These are phyloP conservation scores for Pachyuromys duprasi DNA, from an alignment of 2,797 vertebrate species.

Conservation along the genomic window DNA sequence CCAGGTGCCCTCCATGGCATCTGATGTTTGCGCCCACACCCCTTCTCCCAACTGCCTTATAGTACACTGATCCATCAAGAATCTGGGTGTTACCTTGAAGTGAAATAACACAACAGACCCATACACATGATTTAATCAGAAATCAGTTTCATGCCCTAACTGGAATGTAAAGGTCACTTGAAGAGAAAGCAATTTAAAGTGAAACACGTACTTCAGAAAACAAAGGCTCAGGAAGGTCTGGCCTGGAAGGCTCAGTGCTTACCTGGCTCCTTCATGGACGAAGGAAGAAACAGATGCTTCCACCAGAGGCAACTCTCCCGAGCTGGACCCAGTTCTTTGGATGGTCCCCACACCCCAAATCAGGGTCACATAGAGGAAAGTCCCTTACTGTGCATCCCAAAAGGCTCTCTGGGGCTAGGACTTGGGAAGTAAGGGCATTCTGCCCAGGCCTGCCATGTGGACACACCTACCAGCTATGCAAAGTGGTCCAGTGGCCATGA, in stretches of 20 bases:
- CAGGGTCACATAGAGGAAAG: accelerated
- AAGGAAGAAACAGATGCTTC: not conserved
- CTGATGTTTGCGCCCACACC: accelerated
- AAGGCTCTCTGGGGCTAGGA: not conserved
- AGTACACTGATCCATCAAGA: accelerated
- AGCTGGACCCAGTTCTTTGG: accelerated
- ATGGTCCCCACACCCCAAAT: too few species aligned
- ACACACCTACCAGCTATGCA: accelerated
- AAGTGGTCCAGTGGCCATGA: too few species aligned
- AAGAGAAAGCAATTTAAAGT: not conserved
- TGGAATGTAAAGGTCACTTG: not conserved
- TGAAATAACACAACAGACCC: not conserved
- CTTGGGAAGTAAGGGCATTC: accelerated
- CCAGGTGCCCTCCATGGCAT: too few species aligned
- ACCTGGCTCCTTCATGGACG: not conserved
- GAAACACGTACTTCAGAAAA: not conserved
- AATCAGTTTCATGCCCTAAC: not conserved
- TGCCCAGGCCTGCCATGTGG: not conserved
- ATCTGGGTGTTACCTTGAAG: not conserved
- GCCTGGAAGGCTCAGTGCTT: accelerated
- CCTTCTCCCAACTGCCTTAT: accelerated
- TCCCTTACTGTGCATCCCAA: not conserved
- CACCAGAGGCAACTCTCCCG: accelerated
- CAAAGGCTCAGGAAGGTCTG: not conserved
- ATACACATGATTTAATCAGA: not conserved